Conservation (phyloP, 2,113 vertebrate species). For the Tetraodon nigroviridis region DNA sequence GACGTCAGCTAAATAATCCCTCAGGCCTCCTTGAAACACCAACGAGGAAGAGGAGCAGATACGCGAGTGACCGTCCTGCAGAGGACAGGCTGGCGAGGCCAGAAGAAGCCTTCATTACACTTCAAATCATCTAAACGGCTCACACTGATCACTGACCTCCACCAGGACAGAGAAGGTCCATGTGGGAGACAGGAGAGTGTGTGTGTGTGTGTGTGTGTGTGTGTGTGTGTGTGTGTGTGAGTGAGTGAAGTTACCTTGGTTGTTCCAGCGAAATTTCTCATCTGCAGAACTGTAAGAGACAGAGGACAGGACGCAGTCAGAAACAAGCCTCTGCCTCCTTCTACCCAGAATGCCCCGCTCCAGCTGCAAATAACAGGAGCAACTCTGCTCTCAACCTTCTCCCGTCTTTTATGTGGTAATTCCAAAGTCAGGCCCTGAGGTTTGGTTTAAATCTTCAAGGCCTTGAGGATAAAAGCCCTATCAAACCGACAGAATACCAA, state of each 20-base stretch:
- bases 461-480: neutral
- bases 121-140: conserved; percentile 38
- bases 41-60: conserved; percentile 5
- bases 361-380: too few relatives aligned
- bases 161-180: too few relatives aligned
- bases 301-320: conserved; percentile 41
- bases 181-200: too few relatives aligned
- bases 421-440: neutral
- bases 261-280: conserved; percentile 98
- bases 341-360: neutral
- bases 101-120: conserved; percentile 35
- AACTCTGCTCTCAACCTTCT: neutral
- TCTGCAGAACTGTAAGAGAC: conserved; percentile 86
- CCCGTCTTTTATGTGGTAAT: neutral
- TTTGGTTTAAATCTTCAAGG: conserved; percentile 4
- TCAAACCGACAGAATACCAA: neutral
- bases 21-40: conserved; percentile 29
- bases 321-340: neutral
- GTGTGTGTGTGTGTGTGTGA: too few relatives aligned
- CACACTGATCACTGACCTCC: conserved; percentile 6
- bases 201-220: too few relatives aligned
- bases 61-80: conserved; percentile 5
- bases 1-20: conserved; percentile 51
- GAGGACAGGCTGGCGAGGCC: conserved; percentile 16
- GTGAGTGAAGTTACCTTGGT: conserved; percentile 81